Percentiles rank a stretch among this genome's conserved stretches.
Evolutionary conservation across 1,140 invertebrate species (phyloP).

Genomic region (Nilaparvata lugens): DNA sequence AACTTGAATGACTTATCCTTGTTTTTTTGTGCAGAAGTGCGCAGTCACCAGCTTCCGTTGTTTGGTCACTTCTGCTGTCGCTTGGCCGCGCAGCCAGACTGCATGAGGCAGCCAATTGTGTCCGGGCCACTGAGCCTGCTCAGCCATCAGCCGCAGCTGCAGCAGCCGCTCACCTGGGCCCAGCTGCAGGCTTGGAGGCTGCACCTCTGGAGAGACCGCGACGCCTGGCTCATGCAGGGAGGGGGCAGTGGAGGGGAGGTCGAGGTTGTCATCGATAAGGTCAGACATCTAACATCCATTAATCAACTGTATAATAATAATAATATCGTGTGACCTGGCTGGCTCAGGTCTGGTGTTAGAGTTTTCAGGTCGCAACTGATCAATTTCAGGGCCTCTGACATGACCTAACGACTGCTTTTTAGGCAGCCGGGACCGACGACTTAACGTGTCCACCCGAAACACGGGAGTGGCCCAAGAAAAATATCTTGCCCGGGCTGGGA

Average conservation of each 20-base stretch:
- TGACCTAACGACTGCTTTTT: too few relatives aligned
- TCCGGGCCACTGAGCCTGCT: constrained; percentile 40
- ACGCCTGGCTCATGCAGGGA: constrained; percentile 35
- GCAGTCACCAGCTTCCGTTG: constrained; percentile 48
- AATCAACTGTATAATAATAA: too few relatives aligned
- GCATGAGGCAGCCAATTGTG: constrained; percentile 43
- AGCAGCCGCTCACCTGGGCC: constrained; percentile 17
- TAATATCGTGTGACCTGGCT: too few relatives aligned
- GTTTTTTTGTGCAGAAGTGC: constrained; percentile 37
- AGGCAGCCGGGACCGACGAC: too few relatives aligned
- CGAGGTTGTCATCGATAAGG: constrained; percentile 34
- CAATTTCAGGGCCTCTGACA: too few relatives aligned
- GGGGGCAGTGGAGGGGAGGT: too few relatives aligned
- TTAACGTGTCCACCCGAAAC: too few relatives aligned
- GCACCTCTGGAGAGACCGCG: constrained; percentile 36
- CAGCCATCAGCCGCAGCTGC: constrained; percentile 20
- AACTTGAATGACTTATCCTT: neutral
- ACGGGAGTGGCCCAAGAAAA: too few relatives aligned
- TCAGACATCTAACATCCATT: constrained; percentile 15
- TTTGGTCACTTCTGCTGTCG: constrained; percentile 68
- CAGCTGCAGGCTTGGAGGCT: constrained; percentile 23
- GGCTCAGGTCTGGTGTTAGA: too few relatives aligned
- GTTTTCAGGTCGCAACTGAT: too few relatives aligned
- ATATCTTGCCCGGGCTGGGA: too few relatives aligned
- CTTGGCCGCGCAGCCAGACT: constrained; percentile 55